These are phyloP conservation scores for Agelas oroides DNA, from an alignment of 37 sponge, comb jelly and placozoan species.

Conservation along the genomic window DNA sequence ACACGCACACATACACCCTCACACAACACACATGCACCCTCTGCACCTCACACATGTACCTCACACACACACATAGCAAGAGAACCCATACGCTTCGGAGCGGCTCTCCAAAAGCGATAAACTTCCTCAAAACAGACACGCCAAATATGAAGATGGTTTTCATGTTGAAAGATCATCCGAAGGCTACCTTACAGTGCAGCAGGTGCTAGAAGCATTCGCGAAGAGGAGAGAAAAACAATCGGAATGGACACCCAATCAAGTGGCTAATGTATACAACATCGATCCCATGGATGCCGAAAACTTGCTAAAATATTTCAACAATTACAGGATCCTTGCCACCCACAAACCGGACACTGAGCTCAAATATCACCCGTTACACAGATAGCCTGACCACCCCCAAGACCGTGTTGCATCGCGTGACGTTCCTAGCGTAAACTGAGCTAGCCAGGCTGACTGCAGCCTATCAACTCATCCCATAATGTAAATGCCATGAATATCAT, in stretches of 20 bases:
- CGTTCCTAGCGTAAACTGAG: no score
- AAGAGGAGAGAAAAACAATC: not conserved
- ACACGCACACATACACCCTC: no score
- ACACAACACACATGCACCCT: no score
- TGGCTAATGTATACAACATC: constrained; percentile 24
- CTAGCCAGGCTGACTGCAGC: no score
- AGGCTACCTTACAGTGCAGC: constrained; percentile 22
- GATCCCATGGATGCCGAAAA: constrained; percentile 27
- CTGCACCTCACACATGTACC: not conserved
- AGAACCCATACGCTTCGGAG: constrained; percentile 42
- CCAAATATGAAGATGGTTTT: not conserved
- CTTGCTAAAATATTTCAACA: constrained; percentile 48
- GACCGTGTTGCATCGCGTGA: no score
- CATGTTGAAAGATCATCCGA: not conserved
- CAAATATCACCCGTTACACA: constrained; percentile 17
- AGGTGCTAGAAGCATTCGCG: constrained; percentile 15
- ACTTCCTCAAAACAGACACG: constrained; percentile 29
- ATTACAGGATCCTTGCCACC: constrained; percentile 2
- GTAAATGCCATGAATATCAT: no score
- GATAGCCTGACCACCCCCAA: not conserved
- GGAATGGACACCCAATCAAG: constrained; percentile 13
- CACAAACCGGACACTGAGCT: constrained; percentile 6
- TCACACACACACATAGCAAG: constrained; percentile 25
- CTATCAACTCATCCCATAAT: no score
- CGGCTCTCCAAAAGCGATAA: not conserved